These are phyloP conservation scores for Propithecus coquereli DNA, from an alignment of 2,113 vertebrate genomes.

Conservation along the genomic window DNA sequence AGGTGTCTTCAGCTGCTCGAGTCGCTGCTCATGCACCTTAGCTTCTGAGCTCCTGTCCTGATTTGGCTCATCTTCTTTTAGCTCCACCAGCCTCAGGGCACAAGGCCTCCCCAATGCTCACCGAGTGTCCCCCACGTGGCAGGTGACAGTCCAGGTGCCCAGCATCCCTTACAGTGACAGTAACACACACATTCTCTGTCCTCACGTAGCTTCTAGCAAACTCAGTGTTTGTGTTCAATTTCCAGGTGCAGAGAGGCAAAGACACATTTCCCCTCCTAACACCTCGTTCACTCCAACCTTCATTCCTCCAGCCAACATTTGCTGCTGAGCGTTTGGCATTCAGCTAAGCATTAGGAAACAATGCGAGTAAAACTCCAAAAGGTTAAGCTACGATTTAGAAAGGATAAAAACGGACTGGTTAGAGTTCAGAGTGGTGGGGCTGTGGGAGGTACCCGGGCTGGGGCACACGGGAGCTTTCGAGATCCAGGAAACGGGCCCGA, in stretches of 20 bases:
- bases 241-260: not conserved
- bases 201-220: not conserved
- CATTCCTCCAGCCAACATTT: not conserved
- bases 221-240: not conserved
- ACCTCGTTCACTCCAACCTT: not conserved
- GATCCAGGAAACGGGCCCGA: not conserved
- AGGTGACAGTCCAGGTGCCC: not conserved
- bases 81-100: not conserved
- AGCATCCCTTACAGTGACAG: not conserved
- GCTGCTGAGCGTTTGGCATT: not conserved
- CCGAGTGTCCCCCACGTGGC: accelerated
- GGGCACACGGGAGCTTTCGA: not conserved
- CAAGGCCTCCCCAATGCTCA: not conserved
- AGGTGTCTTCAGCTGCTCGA: not conserved
- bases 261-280: not conserved
- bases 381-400: not conserved
- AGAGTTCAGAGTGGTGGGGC: not conserved
- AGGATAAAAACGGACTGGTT: not conserved
- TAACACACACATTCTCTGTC: not conserved
- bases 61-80: not conserved
- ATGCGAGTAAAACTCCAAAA: not conserved
- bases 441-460: not conserved
- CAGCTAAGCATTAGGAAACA: not conserved
- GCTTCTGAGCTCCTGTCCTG: not conserved
- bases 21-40: not conserved